These are phyloP conservation scores for Bembecia ichneumoniformis DNA, from an alignment of 2,888 invertebrate species.

Conservation along the genomic window DNA sequence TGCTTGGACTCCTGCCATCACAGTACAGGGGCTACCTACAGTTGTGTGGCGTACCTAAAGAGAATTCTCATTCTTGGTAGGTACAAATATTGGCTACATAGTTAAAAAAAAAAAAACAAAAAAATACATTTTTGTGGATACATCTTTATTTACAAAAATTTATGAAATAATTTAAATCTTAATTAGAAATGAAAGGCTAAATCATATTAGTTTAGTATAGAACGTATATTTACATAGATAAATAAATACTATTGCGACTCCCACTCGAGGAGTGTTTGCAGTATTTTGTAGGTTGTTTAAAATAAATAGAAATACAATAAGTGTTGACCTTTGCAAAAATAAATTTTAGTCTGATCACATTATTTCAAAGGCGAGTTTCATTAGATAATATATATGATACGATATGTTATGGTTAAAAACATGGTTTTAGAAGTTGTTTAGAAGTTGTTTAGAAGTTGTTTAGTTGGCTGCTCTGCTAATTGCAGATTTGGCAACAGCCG, in stretches of 20 bases:
- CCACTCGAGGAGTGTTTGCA: background rate
- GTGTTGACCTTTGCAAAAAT: background rate
- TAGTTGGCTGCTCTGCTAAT: constrained; percentile 14
- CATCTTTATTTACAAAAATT: constrained; percentile 46
- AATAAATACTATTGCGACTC: background rate
- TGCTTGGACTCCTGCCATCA: no score
- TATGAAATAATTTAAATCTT: background rate
- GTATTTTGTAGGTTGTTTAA: background rate
- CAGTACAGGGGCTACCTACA: no score
- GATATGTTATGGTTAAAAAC: constrained; percentile 11
- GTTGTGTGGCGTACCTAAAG: no score
- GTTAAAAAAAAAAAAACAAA: no score
- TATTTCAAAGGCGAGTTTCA: background rate
- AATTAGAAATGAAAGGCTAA: constrained; percentile 43
- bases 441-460: constrained; percentile 8
- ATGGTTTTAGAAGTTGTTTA: constrained; percentile 7
- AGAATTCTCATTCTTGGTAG: no score
- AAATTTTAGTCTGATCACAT: background rate
- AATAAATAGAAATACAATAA: background rate
- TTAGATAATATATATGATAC: constrained; percentile 15
- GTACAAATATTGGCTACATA: background rate
- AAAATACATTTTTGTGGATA: constrained; percentile 27
- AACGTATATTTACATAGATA: constrained; percentile 45
- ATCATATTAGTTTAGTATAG: constrained; percentile 31
- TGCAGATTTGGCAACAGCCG: constrained; percentile 22